Percentiles rank a stretch among this genome's conserved stretches.
These are phyloP conservation scores for Tympanoctomys barrerae DNA, from an alignment of 2,797 vertebrate species.

Conservation along the genomic window DNA sequence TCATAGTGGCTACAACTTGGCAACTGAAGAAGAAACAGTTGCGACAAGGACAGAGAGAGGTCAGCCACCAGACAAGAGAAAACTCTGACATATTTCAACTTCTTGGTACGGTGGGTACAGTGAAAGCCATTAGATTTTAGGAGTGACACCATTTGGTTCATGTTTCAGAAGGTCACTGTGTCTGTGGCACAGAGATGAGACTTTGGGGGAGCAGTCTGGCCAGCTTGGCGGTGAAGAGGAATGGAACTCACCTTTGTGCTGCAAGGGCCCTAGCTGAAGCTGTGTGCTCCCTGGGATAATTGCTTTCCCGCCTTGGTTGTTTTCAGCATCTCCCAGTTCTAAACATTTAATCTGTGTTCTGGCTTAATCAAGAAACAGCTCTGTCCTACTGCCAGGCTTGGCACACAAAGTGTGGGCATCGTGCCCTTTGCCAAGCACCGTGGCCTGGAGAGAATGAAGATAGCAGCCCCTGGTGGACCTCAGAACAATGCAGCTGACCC, in stretches of 20 bases:
- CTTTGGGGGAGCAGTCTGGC: neutral
- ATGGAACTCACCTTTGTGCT: conserved; percentile 33
- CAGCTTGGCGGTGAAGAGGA: neutral
- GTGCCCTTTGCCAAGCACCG: conserved; percentile 73
- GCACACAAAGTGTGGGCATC: conserved; percentile 64
- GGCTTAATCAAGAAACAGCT: conserved; percentile 77
- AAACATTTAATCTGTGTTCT: conserved; percentile 81
- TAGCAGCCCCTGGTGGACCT: conserved; percentile 63
- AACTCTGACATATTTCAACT: neutral
- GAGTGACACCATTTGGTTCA: conserved; percentile 32
- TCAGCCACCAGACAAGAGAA: neutral
- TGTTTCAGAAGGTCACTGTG: conserved; percentile 7
- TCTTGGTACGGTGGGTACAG: neutral
- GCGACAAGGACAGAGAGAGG: neutral
- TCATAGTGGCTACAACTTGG: neutral
- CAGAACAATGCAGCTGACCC: conserved; percentile 75
- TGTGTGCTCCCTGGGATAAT: conserved; percentile 63
- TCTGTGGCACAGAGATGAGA: neutral
- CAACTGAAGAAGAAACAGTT: neutral
- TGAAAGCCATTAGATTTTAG: conserved; percentile 29
- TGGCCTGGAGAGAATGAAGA: conserved; percentile 72
- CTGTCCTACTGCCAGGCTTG: conserved; percentile 74
- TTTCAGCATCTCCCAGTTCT: conserved; percentile 78
- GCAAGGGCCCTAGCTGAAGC: neutral
- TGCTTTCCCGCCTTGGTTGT: conserved; percentile 76